These are phyloP conservation scores for Orius insidiosus DNA, from an alignment of 1,140 invertebrate genomes.

Conservation along the genomic window DNA sequence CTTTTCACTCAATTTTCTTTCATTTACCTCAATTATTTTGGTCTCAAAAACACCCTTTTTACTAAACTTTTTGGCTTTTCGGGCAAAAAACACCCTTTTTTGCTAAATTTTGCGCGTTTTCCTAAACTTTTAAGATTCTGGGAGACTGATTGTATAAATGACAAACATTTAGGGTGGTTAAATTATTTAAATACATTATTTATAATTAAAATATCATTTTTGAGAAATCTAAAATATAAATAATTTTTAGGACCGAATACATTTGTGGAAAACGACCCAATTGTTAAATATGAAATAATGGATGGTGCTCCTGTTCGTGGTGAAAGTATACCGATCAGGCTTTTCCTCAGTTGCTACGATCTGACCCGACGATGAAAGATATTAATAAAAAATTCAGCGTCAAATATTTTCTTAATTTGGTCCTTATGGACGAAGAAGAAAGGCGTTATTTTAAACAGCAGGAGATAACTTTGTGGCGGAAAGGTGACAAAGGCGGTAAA, in stretches of 20 bases:
- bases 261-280: slow-evolving; percentile 97
- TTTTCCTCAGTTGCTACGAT: slow-evolving; percentile 96
- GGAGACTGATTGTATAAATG: neutral
- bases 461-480: slow-evolving; percentile 85
- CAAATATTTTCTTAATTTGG: slow-evolving; percentile 93
- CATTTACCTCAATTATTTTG: no score
- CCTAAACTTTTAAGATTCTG: no score
- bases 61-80: no score
- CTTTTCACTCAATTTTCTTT: no score
- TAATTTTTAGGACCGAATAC: slow-evolving; percentile 64
- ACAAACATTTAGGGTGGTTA: neutral
- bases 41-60: no score
- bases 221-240: no score
- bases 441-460: slow-evolving; percentile 99
- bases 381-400: slow-evolving; percentile 99
- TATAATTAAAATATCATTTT: no score
- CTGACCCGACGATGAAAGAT: slow-evolving; percentile 99
- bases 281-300: slow-evolving; percentile 99
- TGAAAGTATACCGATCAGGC: slow-evolving; percentile 95
- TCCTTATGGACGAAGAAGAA: slow-evolving; percentile 98
- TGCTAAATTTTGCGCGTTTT: no score
- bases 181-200: no score
- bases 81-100: no score
- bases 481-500: slow-evolving; percentile 37
- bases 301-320: slow-evolving; percentile 96